A percentile compares a stretch with the other conserved stretches of the same genome.
These are phyloP conservation scores for Leucopsar rothschildi DNA, from an alignment of 2,113 vertebrate genomes.

Conservation along the genomic window DNA sequence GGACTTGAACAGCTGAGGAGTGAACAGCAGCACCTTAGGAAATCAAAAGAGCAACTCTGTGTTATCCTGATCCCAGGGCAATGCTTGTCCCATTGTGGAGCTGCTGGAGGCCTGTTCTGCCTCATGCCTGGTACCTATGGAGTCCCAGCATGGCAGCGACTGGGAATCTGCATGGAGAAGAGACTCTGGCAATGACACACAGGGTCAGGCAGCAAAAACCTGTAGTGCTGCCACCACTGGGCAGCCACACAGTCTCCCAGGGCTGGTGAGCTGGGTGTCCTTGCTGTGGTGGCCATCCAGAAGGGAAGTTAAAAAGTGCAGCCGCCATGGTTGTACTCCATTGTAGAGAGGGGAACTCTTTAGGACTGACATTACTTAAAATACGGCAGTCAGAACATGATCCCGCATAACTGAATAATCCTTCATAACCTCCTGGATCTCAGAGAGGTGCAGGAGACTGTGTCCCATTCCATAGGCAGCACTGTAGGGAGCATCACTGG, in stretches of 20 bases:
- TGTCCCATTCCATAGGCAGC: neutral
- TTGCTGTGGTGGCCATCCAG: neutral
- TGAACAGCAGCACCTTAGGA: neutral
- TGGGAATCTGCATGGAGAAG: neutral
- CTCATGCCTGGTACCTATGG: neutral
- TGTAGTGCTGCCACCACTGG: fast-evolving
- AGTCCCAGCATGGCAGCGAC: neutral
- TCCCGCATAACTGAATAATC: neutral
- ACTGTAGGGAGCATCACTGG: neutral
- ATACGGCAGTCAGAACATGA: neutral
- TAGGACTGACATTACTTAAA: neutral
- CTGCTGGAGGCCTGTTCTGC: neutral
- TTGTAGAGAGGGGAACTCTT: neutral
- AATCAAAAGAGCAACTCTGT: neutral
- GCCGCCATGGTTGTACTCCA: neutral
- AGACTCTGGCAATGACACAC: neutral
- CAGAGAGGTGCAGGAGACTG: neutral
- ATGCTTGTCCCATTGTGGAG: neutral
- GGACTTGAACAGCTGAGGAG: neutral
- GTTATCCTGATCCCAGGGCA: neutral
- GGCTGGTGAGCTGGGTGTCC: neutral
- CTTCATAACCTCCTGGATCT: neutral
- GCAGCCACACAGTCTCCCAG: fast-evolving
- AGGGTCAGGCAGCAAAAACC: neutral
- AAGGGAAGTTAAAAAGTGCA: neutral